These are phyloP conservation scores for Probosciger aterrimus DNA, from an alignment of 2,113 vertebrate species.

Conservation along the genomic window DNA sequence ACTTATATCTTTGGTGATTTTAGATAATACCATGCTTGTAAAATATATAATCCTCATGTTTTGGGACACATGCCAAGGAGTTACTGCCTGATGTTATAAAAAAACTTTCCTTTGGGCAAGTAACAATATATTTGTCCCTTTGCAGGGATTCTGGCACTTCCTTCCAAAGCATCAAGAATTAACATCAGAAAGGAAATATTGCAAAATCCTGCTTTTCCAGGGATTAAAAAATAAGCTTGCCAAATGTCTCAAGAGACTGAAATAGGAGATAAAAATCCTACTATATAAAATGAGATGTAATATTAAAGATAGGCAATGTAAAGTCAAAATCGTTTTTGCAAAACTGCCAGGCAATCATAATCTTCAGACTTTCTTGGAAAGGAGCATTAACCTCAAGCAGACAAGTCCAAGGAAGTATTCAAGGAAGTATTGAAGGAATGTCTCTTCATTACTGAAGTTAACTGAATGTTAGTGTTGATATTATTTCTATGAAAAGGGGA, in stretches of 20 bases:
- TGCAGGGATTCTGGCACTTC: background rate
- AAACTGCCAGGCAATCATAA: background rate
- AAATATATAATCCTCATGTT: constrained; percentile 1
- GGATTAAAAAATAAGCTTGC: background rate
- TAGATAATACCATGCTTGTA: background rate
- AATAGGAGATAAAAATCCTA: background rate
- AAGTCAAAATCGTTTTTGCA: background rate
- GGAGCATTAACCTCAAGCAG: background rate
- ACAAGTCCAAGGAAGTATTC: background rate
- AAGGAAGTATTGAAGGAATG: background rate
- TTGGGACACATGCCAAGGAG: background rate
- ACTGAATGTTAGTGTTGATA: background rate
- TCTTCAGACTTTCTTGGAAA: background rate
- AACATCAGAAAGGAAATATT: constrained; percentile 6
- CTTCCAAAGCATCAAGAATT: background rate
- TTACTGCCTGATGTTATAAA: background rate
- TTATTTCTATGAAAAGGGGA: background rate
- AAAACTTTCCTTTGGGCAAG: background rate
- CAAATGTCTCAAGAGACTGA: background rate
- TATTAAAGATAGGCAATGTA: background rate
- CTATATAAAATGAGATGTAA: background rate
- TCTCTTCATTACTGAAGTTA: background rate
- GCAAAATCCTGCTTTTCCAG: background rate
- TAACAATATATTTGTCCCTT: background rate
- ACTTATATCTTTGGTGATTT: background rate